Evolutionary conservation across 2,888 invertebrate genomes (phyloP), one percentile per base, ranked within the genome.

Genomic region (Diarsia brunnea): DNA sequence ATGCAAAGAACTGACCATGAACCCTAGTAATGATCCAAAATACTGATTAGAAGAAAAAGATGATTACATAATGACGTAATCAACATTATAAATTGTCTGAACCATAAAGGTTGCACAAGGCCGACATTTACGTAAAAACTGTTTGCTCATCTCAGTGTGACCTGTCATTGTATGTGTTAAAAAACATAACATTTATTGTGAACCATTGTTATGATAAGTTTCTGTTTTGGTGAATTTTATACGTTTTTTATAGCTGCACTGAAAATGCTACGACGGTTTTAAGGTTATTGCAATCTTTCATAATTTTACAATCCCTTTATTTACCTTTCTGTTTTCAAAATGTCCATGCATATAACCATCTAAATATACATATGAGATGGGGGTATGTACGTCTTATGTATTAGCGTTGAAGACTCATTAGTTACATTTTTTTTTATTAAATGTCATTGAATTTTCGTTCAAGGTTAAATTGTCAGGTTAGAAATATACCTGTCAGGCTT

Each of bases 401-500:
- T 51, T 51, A 58, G 24, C 31, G 51, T 64, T 51, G 78, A 60
- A 72, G 38, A 66, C 58, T 85, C 69, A 67, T 82, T 85, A 61
- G 66, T 70, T 43, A 31, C 4, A 0, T 73, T 72, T 75, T 72
- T 75, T 82, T 80, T 72, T 21, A 83, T 78, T 55, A n/a, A 53
- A 51, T 75, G 78, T 76, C 81, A 78, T 83, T 85, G 75, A 78
- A 78, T 78, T 78, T 75, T 75, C 60, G 75, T 69, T 68, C 73
- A 58, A 81, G 76, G 71, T 73, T 80, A 72, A 79, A 79, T 82
- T 70, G 79, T 82, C 78, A 82, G 77, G 77, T 76, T 78, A 76
- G 74, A 74, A 86, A 79, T 43, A 82, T 79, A 80, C 78, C 69
- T 71, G 86, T 69, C 67, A 73, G 80, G 85, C 86, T 69, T 78